Evolutionary conservation across 2,888 invertebrate species (phyloP).

Genomic region (Leptinotarsa tumamoca): DNA sequence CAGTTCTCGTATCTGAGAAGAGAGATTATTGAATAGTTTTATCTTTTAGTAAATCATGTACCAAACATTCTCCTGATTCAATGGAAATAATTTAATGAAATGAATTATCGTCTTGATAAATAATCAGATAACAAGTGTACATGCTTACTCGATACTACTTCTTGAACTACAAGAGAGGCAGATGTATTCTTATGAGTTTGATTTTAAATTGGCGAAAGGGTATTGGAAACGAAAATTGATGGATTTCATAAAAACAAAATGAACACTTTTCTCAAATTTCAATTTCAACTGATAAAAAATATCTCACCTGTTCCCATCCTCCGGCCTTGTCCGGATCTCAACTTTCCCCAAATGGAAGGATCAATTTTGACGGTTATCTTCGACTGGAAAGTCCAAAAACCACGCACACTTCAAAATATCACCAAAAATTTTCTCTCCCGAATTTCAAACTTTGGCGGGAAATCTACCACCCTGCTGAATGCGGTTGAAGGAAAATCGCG

Average conservation of each 20-base stretch:
- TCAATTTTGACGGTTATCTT: slow-evolving; percentile 61
- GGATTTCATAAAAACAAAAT: background rate
- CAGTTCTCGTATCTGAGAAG: too few species aligned
- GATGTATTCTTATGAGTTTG: too few species aligned
- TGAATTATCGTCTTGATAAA: too few species aligned
- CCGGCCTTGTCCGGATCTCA: slow-evolving; percentile 73
- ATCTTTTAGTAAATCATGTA: too few species aligned
- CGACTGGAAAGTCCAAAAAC: slow-evolving; percentile 26
- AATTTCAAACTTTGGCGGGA: slow-evolving; percentile 16
- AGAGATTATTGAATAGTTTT: too few species aligned
- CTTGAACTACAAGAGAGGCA: too few species aligned
- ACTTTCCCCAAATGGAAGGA: slow-evolving; percentile 73
- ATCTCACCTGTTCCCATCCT: slow-evolving; percentile 80
- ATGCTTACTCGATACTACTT: too few species aligned
- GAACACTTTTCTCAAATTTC: background rate
- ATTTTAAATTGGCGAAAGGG: too few species aligned
- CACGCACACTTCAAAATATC: slow-evolving; percentile 19
- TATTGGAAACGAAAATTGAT: too few species aligned
- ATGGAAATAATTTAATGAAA: too few species aligned
- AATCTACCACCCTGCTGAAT: slow-evolving; percentile 31
- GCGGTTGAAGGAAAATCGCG: slow-evolving; percentile 55
- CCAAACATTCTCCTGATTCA: too few species aligned
- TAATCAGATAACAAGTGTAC: too few species aligned
- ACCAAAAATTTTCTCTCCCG: background rate
- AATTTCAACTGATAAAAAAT: background rate